Percentiles rank a stretch among this genome's conserved stretches.
Conservation (phyloP, 1,140 invertebrate genomes). For the Aphidius gifuensis region DNA sequence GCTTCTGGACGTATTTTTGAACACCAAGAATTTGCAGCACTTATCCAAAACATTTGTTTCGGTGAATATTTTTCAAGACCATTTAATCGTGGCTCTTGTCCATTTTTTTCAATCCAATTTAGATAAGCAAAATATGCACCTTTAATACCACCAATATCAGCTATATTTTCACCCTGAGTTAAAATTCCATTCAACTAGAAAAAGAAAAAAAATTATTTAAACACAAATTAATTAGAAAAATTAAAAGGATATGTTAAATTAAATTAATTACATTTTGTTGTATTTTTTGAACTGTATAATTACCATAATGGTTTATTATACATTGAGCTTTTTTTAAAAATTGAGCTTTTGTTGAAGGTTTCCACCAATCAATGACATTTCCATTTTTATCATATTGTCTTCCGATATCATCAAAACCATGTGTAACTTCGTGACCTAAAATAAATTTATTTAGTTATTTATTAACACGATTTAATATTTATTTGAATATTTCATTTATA, state of each 20-base stretch:
- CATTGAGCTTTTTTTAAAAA: slow-evolving; percentile 76
- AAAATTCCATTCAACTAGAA: slow-evolving; percentile 79
- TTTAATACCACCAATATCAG: slow-evolving; percentile 86
- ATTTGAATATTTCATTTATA: no score
- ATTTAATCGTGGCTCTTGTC: slow-evolving; percentile 62
- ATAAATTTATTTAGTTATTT: no score
- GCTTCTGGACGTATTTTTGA: slow-evolving; percentile 62
- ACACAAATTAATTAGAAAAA: not conserved
- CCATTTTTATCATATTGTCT: slow-evolving; percentile 88
- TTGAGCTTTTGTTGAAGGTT: slow-evolving; percentile 65
- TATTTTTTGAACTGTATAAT: slow-evolving; percentile 71
- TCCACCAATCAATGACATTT: slow-evolving; percentile 84
- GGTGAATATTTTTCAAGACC: slow-evolving; percentile 28
- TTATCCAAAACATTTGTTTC: slow-evolving; percentile 24
- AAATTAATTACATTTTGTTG: slow-evolving; percentile 61
- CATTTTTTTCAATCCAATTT: slow-evolving; percentile 66
- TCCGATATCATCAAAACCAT: slow-evolving; percentile 88
- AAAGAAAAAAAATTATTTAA: not conserved
- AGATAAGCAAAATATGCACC: slow-evolving; percentile 81
- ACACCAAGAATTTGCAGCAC: slow-evolving; percentile 55
- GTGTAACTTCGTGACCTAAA: slow-evolving; percentile 84
- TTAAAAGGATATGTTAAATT: not conserved
- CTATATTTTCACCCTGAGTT: slow-evolving; percentile 90
- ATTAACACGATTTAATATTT: no score
- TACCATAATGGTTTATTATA: slow-evolving; percentile 85